A percentile compares a stretch with the other conserved stretches of the same genome.
Evolutionary conservation across 2,888 invertebrate species (phyloP).

Genomic region (Julus scandinavius): DNA sequence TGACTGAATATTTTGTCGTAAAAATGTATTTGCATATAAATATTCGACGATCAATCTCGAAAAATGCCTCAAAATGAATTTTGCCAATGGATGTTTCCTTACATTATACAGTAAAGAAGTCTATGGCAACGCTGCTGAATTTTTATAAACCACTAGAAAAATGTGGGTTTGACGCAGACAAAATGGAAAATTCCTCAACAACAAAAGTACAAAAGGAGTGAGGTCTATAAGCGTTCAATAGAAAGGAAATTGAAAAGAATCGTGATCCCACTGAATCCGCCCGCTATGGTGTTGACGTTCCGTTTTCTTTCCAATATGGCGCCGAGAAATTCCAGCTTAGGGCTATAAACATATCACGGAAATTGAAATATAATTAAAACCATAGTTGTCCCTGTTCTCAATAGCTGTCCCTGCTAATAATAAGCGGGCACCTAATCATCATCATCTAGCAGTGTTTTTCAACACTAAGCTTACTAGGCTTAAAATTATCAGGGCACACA

Average conservation of each 20-base stretch:
- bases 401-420: background rate
- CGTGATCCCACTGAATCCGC: background rate
- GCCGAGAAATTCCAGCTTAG: background rate
- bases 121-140: background rate
- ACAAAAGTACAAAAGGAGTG: background rate
- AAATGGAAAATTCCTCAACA: conserved; percentile 1
- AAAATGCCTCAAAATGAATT: too few relatives aligned
- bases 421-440: background rate
- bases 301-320: background rate
- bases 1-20: too few relatives aligned
- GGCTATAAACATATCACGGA: background rate
- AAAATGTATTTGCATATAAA: too few relatives aligned
- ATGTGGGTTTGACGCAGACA: background rate
- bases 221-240: background rate
- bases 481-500: too few relatives aligned
- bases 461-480: too few relatives aligned
- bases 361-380: background rate
- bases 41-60: too few relatives aligned
- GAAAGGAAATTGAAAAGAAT: conserved; percentile 42
- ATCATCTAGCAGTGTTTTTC: too few relatives aligned
- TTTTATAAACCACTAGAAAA: background rate
- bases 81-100: too few relatives aligned
- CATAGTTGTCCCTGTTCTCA: background rate
- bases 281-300: background rate
- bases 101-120: background rate